phyloP scores from a whole-genome alignment of 2,797 vertebrate species.

The Chiroxiphia lanceolata region DNA sequence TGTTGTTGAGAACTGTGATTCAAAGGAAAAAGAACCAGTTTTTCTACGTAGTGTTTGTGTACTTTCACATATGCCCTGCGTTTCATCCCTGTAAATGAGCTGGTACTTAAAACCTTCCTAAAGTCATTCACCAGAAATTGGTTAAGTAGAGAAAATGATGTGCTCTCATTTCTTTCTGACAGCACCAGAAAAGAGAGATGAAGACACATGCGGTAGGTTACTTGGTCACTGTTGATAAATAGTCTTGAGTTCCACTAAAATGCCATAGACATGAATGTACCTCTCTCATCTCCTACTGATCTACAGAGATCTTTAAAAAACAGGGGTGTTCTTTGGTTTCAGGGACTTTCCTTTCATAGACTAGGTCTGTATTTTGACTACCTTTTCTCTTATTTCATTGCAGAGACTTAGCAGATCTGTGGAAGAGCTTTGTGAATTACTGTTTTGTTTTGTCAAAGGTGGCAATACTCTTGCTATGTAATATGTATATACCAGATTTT shows the following conservation, averaged over 20 bases:
- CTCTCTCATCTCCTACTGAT: background rate
- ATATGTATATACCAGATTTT: background rate
- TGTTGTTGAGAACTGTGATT: background rate
- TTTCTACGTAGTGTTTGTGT: background rate
- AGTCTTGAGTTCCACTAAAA: conserved; percentile 10
- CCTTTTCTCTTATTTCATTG: background rate
- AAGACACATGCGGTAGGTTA: conserved; percentile 56
- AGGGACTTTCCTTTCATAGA: background rate
- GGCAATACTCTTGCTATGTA: background rate
- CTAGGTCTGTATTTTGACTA: background rate
- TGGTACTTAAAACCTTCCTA: background rate
- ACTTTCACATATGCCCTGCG: background rate
- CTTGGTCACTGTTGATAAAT: conserved; percentile 14
- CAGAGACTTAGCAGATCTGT: background rate
- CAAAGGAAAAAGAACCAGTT: background rate
- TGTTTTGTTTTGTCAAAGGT: background rate
- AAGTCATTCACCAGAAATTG: background rate
- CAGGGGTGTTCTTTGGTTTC: background rate
- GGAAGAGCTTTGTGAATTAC: background rate
- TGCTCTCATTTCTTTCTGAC: conserved; percentile 61
- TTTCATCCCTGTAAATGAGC: background rate
- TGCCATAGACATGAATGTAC: background rate
- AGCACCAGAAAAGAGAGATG: conserved; percentile 66
- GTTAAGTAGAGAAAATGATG: conserved; percentile 55
- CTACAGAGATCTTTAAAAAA: background rate